A percentile compares a stretch with the other conserved stretches of the same genome.
Conservation (phyloP, 2,113 vertebrate species). For the Takifugu bimaculatus region DNA sequence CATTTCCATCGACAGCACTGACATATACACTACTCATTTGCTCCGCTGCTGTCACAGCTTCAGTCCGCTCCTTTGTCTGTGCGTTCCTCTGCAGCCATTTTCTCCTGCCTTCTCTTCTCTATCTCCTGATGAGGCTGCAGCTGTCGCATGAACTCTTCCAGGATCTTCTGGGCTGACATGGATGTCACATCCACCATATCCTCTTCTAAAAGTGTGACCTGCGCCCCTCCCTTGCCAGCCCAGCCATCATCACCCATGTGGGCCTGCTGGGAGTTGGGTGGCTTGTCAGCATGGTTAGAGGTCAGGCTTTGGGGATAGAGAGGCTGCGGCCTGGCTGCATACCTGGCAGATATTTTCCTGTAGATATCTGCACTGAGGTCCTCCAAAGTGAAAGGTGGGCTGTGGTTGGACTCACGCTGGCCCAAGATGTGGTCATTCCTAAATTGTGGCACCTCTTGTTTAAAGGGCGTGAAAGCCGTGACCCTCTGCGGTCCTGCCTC, state of each 20-base stretch:
- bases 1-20: background rate
- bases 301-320: slow-evolving; percentile 24
- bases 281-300: slow-evolving; percentile 20
- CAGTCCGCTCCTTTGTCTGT: slow-evolving; percentile 30
- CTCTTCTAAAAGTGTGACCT: slow-evolving; percentile 34
- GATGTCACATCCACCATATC: slow-evolving; percentile 41
- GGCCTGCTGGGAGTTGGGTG: slow-evolving; percentile 19
- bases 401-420: slow-evolving; percentile 16
- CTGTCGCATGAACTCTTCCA: slow-evolving; percentile 70
- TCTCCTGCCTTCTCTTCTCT: slow-evolving; percentile 32
- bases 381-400: slow-evolving; percentile 44
- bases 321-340: slow-evolving; percentile 34
- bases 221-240: slow-evolving; percentile 17
- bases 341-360: slow-evolving; percentile 50
- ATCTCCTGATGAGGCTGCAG: slow-evolving; percentile 43
- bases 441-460: slow-evolving; percentile 28
- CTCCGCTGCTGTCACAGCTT: slow-evolving; percentile 12
- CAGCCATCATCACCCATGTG: slow-evolving; percentile 24
- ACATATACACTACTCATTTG: slow-evolving; percentile 3
- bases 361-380: slow-evolving; percentile 59
- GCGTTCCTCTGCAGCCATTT: slow-evolving; percentile 13
- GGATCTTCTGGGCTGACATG: slow-evolving; percentile 64
- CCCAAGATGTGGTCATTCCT: slow-evolving; percentile 14
- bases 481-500: slow-evolving; percentile 44
- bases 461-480: slow-evolving; percentile 66